Evolutionary conservation across 2,888 invertebrate genomes (phyloP).

Genomic region (Eilema caniola): DNA sequence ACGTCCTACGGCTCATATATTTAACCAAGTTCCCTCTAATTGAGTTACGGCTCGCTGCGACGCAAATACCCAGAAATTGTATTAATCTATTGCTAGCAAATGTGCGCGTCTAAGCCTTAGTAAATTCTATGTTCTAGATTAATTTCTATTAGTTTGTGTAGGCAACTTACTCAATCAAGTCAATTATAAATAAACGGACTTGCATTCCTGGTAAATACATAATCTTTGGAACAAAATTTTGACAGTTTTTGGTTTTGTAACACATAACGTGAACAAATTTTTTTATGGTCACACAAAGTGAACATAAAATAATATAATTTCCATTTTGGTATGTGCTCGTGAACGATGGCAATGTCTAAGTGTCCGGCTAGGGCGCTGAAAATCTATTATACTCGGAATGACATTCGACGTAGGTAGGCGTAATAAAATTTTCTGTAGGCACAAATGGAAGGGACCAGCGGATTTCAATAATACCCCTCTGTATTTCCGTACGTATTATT

Average conservation of each 20-base stretch:
- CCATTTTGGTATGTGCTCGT: conserved; percentile 22
- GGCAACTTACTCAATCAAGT: background rate
- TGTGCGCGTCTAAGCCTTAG: conserved; percentile 27
- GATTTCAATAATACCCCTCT: background rate
- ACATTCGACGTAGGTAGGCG: conserved; percentile 36
- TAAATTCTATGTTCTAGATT: background rate
- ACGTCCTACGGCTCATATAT: conserved; percentile 47
- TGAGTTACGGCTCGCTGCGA: conserved; percentile 48
- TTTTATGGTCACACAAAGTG: conserved; percentile 14
- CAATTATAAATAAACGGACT: background rate
- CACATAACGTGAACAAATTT: background rate
- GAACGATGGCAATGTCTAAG: conserved; percentile 22
- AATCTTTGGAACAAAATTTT: background rate
- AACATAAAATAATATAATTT: conserved; percentile 28
- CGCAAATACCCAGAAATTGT: conserved; percentile 52
- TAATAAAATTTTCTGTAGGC: conserved; percentile 22
- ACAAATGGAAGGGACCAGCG: conserved; percentile 18
- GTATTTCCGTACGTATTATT: background rate
- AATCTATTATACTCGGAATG: conserved; percentile 46
- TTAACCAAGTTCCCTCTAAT: conserved; percentile 54
- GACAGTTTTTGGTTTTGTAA: background rate
- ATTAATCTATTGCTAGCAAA: conserved; percentile 39
- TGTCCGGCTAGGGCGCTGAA: conserved; percentile 25
- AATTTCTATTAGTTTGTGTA: background rate
- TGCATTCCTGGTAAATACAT: background rate